Conservation (phyloP, 1,140 invertebrate species). For the Neodiprion lecontei region DNA sequence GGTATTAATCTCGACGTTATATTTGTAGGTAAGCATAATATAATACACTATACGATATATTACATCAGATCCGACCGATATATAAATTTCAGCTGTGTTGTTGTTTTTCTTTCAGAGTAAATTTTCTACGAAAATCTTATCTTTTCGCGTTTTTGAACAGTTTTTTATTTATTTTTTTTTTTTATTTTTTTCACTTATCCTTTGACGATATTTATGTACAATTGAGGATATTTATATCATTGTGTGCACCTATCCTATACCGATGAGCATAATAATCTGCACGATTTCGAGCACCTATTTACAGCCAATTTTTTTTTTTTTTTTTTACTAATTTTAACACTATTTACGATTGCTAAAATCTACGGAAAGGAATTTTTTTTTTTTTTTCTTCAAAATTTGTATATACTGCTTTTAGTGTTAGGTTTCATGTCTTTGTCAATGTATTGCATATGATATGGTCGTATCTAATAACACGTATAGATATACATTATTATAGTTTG, state of each 20-base stretch:
- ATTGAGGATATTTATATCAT: not conserved
- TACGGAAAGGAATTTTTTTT: not conserved
- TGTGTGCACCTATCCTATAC: not conserved
- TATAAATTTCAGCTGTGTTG: no score
- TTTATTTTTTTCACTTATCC: not conserved
- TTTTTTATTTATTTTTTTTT: not conserved
- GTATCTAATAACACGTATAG: not conserved
- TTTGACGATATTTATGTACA: constrained; percentile 1
- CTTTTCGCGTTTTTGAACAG: not conserved
- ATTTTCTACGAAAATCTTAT: not conserved
- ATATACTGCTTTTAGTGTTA: not conserved
- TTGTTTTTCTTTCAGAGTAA: no score
- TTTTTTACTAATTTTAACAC: not conserved
- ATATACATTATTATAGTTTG: not conserved
- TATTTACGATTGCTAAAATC: not conserved
- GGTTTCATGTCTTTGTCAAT: not conserved
- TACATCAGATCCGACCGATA: no score
- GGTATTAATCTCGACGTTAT: no score
- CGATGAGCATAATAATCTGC: not conserved
- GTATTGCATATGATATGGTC: not conserved
- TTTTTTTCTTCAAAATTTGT: not conserved
- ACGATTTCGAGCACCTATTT: constrained; percentile 16
- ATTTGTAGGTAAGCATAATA: no score
- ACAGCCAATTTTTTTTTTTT: constrained; percentile 9
- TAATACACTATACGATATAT: no score